Base-by-base conservation (phyloP, 2,797 vertebrate species). In the Megalops cyprinoides region DNA sequence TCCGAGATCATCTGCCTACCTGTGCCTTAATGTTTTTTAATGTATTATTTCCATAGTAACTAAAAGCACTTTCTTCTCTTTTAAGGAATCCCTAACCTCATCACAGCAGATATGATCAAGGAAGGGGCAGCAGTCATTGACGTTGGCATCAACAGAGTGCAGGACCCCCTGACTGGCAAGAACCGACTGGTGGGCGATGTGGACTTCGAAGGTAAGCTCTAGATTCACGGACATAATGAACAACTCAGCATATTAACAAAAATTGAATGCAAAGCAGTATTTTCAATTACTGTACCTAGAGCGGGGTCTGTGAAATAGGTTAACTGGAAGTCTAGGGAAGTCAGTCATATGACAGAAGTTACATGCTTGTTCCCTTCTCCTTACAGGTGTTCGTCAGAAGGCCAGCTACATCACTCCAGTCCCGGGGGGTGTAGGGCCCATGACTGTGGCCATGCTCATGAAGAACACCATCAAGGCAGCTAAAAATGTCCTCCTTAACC, bases 391-490 rank as follows among this genome's bases (percentile, higher is more conserved):
- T 60, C 94, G 87, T 81, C 95, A 97, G 92, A 99, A 98, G 90
- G 98, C 97, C 0, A 93, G 97, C 80, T 98, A 93, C 86, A 98
- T 99, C 90, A 99, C 98, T 0, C 98, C 98, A 0, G 98, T 99
- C 1, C 98, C 98, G 0, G 98, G 98, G 0, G 98, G 97, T 0
- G 98, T 99, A 0, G 98, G 98, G 46, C 98, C 98, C 82, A 98
- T 99, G 97, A 99, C 97, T 0, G 98, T 99, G 73, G 98, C 97
- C 0, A 99, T 99, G 98, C 95, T 99, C 2, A 99, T 99, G 98
- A 99, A 98, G 87, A 99, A 99, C 89, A 99, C 98, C 9, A 94
- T 99, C 84, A 98, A 98, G 1, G 98, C 97, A 0, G 97, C 98
- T 1, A 98, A 98, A 91, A 98, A 95, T 34, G 77, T 97, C 55